phyloP scores from a whole-genome alignment of 1,140 invertebrate genomes.

The Formica exsecta region DNA sequence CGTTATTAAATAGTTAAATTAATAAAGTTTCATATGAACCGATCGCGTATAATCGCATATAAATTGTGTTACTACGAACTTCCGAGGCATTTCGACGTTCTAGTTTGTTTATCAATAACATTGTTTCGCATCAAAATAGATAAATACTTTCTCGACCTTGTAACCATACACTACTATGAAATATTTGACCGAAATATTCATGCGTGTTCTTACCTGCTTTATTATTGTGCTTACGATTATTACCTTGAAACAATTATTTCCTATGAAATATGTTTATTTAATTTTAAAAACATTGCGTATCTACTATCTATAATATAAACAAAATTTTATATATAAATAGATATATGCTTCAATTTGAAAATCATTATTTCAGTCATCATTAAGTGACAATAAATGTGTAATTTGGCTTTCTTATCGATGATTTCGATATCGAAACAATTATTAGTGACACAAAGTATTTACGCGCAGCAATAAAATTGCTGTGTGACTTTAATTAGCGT shows the following conservation, averaged over 20 bases:
- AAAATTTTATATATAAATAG: not conserved
- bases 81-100: not conserved
- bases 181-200: conserved; percentile 18
- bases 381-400: not conserved
- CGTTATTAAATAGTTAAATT: conserved; percentile 10
- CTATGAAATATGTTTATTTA: not conserved
- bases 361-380: not conserved
- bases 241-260: not conserved
- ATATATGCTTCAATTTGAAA: not conserved
- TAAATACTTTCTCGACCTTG: conserved; percentile 31
- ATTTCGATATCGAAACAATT: too few species aligned
- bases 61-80: conserved; percentile 16
- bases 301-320: not conserved
- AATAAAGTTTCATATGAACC: not conserved
- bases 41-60: not conserved
- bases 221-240: not conserved
- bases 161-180: not conserved
- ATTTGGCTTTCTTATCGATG: too few species aligned
- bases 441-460: too few species aligned
- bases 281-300: too few species aligned
- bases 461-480: too few species aligned
- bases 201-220: not conserved
- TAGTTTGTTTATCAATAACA: not conserved
- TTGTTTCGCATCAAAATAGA: conserved; percentile 18
- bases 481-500: too few species aligned